A percentile compares a stretch with the other conserved stretches of the same genome.
Evolutionary conservation across 2,113 vertebrate genomes (phyloP).

Genomic region (Amia ocellicauda): DNA sequence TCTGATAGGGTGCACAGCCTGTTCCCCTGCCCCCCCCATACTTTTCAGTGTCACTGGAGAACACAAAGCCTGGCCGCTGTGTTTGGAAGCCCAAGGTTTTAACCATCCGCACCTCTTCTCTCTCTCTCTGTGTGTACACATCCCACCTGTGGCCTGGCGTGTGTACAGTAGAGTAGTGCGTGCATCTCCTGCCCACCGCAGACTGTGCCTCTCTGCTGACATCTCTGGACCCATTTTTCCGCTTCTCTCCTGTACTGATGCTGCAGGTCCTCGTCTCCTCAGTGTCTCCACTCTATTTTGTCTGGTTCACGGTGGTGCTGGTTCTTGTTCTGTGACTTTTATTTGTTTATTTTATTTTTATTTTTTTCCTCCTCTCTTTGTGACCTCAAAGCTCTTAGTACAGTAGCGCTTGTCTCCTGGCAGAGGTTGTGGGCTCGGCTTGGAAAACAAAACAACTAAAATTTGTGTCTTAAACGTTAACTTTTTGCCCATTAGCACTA

Average conservation of each 20-base stretch:
- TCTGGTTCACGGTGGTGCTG: conserved; percentile 31
- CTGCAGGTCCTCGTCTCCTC: background rate
- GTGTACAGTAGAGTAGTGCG: conserved; percentile 61
- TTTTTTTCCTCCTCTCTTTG: conserved; percentile 17
- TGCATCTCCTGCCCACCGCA: conserved; percentile 38
- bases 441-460: too few species aligned
- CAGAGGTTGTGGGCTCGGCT: too few species aligned
- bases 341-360: conserved; percentile 20
- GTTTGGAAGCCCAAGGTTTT: conserved; percentile 52
- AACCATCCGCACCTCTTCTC: conserved; percentile 56
- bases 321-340: conserved; percentile 29
- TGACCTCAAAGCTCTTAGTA: background rate
- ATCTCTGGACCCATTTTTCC: conserved; percentile 25
- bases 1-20: too few species aligned
- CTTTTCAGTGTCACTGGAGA: too few species aligned
- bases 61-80: conserved; percentile 30
- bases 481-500: too few species aligned
- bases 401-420: too few species aligned
- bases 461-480: too few species aligned
- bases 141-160: conserved; percentile 59
- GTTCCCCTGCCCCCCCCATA: too few species aligned
- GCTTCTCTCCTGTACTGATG: background rate
- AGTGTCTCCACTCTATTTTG: background rate
- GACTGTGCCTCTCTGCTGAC: conserved; percentile 35
- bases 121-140: conserved; percentile 44